Evolutionary conservation across 2,888 invertebrate species (phyloP).

Genomic region (Steinernema hermaphroditum): DNA sequence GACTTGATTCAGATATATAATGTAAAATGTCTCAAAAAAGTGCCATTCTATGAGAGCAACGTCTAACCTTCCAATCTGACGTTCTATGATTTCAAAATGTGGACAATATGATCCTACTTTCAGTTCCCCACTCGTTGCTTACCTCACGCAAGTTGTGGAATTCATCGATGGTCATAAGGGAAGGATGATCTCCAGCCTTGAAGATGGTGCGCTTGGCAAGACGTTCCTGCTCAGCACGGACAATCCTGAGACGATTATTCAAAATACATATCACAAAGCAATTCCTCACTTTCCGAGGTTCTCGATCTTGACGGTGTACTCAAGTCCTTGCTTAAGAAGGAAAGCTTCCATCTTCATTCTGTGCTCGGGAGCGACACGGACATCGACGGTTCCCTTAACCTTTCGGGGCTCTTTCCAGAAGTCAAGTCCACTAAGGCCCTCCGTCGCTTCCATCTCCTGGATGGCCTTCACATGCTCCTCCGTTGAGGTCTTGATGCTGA

Average conservation of each 20-base stretch:
- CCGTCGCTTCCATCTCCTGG: slow-evolving; percentile 11
- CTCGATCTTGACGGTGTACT: slow-evolving; percentile 16
- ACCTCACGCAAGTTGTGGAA: slow-evolving; percentile 36
- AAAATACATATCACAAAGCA: not conserved
- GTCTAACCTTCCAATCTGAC: too few relatives aligned
- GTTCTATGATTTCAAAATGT: too few relatives aligned
- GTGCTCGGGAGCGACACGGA: slow-evolving; percentile 16
- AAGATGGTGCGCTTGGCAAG: slow-evolving; percentile 17
- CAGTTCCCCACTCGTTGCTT: too few relatives aligned
- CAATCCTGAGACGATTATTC: not conserved
- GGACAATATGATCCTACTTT: too few relatives aligned
- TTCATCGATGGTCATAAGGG: slow-evolving; percentile 29
- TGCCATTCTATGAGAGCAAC: too few relatives aligned
- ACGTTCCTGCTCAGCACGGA: not conserved
- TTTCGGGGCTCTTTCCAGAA: slow-evolving; percentile 4
- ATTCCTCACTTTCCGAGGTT: not conserved
- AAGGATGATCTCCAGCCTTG: slow-evolving; percentile 34
- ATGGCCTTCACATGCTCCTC: slow-evolving; percentile 7
- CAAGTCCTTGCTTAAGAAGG: not conserved
- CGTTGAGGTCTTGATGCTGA: slow-evolving; percentile 13
- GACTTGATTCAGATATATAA: too few relatives aligned
- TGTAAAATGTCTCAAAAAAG: too few relatives aligned
- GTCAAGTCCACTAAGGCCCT: not conserved
- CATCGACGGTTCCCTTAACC: not conserved
- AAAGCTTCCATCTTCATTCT: not conserved